A percentile compares a stretch with the other conserved stretches of the same genome.
These are phyloP conservation scores for Ricordea florida DNA, from an alignment of 92 coral and sea anemone genomes.

Conservation along the genomic window DNA sequence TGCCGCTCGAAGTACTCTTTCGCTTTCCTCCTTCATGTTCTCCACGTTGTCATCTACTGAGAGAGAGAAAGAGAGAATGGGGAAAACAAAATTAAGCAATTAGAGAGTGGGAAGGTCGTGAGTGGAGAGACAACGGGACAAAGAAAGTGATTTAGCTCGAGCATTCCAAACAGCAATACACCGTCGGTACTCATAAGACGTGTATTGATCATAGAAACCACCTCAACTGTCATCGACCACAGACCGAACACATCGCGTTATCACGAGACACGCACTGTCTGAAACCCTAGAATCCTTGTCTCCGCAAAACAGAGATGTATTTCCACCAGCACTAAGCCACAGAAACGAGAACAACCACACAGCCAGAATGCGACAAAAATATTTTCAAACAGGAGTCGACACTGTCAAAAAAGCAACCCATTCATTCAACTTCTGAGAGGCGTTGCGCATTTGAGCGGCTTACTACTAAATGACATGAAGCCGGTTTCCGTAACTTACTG, in stretches of 20 bases:
- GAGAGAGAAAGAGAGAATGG: conserved; percentile 8
- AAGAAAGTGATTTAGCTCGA: neutral
- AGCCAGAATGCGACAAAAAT: neutral
- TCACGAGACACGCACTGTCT: conserved; percentile 51
- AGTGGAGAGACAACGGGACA: too few relatives aligned
- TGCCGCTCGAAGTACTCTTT: conserved; percentile 64
- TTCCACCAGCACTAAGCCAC: neutral
- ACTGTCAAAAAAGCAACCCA: conserved; percentile 68
- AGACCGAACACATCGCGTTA: conserved; percentile 37
- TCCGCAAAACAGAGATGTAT: neutral
- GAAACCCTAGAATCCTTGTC: neutral
- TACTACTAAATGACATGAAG: conserved; percentile 58
- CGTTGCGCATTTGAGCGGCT: conserved; percentile 93
- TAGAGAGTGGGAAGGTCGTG: neutral
- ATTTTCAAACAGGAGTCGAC: conserved; percentile 10
- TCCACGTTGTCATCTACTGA: conserved; percentile 84
- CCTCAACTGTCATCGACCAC: conserved; percentile 38
- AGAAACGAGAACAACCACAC: neutral
- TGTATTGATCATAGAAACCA: conserved; percentile 44
- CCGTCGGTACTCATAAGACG: conserved; percentile 20
- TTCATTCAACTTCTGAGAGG: conserved; percentile 69
- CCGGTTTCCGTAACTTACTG: conserved; percentile 73
- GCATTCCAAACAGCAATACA: neutral
- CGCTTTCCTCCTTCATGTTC: conserved; percentile 83
- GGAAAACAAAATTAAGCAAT: neutral